Conservation (phyloP, 2,888 invertebrate genomes). For the Cerastoderma edule region DNA sequence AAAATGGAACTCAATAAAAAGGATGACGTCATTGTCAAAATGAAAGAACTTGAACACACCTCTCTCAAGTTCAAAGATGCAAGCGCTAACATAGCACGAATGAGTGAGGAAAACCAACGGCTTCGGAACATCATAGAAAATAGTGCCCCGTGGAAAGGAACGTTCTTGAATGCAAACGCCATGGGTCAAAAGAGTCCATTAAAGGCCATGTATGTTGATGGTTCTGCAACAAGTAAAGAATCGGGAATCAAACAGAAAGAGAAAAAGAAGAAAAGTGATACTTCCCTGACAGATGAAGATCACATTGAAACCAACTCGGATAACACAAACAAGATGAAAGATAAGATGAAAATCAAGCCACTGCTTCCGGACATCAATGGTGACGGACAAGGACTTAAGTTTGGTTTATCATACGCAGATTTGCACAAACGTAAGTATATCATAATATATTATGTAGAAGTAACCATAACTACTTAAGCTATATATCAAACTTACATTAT, state of each 20-base stretch:
- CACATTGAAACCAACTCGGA: slow-evolving; percentile 5
- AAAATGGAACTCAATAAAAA: slow-evolving; percentile 45
- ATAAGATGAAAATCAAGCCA: slow-evolving; percentile 51
- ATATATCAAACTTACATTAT: too few relatives aligned
- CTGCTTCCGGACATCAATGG: slow-evolving; percentile 48
- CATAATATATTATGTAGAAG: too few relatives aligned
- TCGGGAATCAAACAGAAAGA: slow-evolving; percentile 16
- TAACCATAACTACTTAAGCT: too few relatives aligned
- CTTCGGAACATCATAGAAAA: slow-evolving; percentile 46
- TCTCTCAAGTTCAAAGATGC: slow-evolving; percentile 47
- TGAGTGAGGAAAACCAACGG: slow-evolving; percentile 56
- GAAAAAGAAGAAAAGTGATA: not conserved
- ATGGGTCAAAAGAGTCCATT: slow-evolving; percentile 19
- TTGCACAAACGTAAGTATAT: slow-evolving; percentile 46
- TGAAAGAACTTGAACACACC: slow-evolving; percentile 43
- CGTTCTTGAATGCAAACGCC: slow-evolving; percentile 41
- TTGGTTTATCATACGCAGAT: slow-evolving; percentile 37
- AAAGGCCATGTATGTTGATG: slow-evolving; percentile 22
- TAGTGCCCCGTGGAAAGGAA: slow-evolving; percentile 44
- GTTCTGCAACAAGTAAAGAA: slow-evolving; percentile 34
- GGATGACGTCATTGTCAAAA: slow-evolving; percentile 48
- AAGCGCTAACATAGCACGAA: slow-evolving; percentile 31
- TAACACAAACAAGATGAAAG: slow-evolving; percentile 14
- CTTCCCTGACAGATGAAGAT: slow-evolving; percentile 19
- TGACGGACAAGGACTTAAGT: slow-evolving; percentile 34